phyloP scores from a whole-genome alignment of 2,797 vertebrate genomes.

The Sebastes itinus region DNA sequence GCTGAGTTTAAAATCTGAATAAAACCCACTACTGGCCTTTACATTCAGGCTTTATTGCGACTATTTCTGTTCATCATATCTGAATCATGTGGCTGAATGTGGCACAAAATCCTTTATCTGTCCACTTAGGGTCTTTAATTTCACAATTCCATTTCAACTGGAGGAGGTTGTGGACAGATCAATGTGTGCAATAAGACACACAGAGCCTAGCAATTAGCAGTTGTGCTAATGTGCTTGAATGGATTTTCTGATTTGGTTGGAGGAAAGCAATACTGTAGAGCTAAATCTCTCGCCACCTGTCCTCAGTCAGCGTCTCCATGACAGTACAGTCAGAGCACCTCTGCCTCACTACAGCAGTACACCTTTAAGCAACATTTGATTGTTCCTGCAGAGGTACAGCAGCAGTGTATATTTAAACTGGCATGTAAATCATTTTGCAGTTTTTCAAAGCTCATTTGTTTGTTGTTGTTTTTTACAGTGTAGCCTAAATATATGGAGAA shows the following conservation, averaged over 20 bases:
- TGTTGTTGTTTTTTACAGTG: accelerated
- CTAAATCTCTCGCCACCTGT: constrained; percentile 59
- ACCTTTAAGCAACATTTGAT: neutral
- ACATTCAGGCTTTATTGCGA: neutral
- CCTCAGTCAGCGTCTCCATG: constrained; percentile 59
- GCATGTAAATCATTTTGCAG: neutral
- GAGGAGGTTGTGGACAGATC: constrained; percentile 69
- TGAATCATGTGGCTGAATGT: constrained; percentile 9
- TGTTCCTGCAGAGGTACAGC: constrained; percentile 43
- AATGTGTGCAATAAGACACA: constrained; percentile 80
- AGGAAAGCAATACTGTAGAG: constrained; percentile 72
- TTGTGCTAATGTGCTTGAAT: constrained; percentile 77
- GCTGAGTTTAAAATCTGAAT: neutral
- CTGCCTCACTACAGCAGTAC: neutral
- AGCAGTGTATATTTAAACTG: neutral
- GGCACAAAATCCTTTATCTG: constrained; percentile 41
- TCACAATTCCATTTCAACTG: constrained; percentile 76
- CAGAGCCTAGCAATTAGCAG: constrained; percentile 72
- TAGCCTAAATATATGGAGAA: neutral
- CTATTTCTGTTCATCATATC: constrained; percentile 6
- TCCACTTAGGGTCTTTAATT: constrained; percentile 69
- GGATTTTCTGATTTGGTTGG: constrained; percentile 75
- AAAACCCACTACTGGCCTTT: neutral
- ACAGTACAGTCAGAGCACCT: constrained; percentile 43
- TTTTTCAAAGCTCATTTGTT: neutral